These are phyloP conservation scores for Nixonia krombeini DNA, from an alignment of 1,140 invertebrate species.

Conservation along the genomic window DNA sequence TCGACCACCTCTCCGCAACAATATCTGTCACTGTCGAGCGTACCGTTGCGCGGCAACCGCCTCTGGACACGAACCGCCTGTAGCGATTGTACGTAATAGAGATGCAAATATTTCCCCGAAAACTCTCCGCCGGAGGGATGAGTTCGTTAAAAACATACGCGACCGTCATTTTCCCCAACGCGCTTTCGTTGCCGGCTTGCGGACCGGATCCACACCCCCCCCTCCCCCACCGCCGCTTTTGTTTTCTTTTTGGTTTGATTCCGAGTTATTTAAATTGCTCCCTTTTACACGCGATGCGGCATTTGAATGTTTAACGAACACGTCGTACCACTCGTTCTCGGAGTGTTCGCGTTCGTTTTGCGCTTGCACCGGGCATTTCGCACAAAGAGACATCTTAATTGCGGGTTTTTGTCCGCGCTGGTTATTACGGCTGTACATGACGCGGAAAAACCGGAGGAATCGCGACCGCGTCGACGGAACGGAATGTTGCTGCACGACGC, in stretches of 20 bases:
- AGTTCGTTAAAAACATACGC: constrained; percentile 19
- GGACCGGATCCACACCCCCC: too few species aligned
- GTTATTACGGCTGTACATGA: too few species aligned
- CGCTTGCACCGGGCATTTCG: too few species aligned
- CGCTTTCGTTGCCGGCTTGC: too few species aligned
- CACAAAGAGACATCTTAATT: too few species aligned
- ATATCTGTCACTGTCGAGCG: constrained; percentile 17
- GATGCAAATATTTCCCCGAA: constrained; percentile 12
- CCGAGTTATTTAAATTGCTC: constrained; percentile 31
- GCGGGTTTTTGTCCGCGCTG: too few species aligned
- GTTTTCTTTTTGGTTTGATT: constrained; percentile 27
- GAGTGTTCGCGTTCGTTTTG: too few species aligned
- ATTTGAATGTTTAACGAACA: constrained; percentile 34
- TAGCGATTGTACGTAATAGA: constrained; percentile 14
- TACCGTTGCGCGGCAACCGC: constrained; percentile 9
- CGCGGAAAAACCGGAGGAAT: too few species aligned
- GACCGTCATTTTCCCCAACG: not conserved
- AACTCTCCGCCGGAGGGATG: not conserved
- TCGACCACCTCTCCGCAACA: constrained; percentile 1
- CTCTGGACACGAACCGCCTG: constrained; percentile 14
- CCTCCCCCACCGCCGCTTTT: constrained; percentile 9
- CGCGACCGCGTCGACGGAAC: too few species aligned
- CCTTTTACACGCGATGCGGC: not conserved
- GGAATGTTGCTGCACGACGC: too few species aligned
- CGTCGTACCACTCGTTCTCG: constrained; percentile 1